Evolutionary conservation across 1,140 invertebrate species (phyloP).

Genomic region (Tetragnatha versicolor): DNA sequence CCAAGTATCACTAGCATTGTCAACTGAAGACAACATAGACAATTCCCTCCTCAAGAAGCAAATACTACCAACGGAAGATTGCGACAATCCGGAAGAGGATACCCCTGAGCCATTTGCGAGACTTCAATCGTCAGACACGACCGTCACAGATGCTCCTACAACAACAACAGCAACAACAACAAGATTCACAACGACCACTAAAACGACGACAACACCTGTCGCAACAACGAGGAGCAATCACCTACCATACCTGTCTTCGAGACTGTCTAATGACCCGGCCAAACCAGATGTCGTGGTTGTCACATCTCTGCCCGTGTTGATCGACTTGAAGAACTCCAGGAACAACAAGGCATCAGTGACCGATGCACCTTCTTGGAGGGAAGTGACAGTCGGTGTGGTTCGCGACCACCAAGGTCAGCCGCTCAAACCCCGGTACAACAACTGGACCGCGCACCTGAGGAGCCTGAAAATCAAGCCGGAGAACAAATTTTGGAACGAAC

Average conservation of each 20-base stretch:
- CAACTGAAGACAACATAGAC: conserved; percentile 49
- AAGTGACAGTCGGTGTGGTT: conserved; percentile 48
- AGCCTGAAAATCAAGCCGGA: conserved; percentile 14
- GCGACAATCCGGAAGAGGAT: conserved; percentile 18
- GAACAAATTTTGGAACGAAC: conserved; percentile 43
- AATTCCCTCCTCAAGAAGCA: conserved; percentile 37
- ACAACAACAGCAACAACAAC: conserved; percentile 5
- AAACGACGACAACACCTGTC: conserved; percentile 6
- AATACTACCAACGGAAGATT: conserved; percentile 40
- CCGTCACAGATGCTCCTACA: neutral
- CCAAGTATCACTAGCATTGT: conserved; percentile 47
- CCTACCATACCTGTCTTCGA: conserved; percentile 25
- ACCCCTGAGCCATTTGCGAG: conserved; percentile 1
- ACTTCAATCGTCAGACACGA: conserved; percentile 4
- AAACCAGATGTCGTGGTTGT: conserved; percentile 40
- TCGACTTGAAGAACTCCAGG: conserved; percentile 20
- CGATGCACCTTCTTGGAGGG: conserved; percentile 32
- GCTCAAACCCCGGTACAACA: conserved; percentile 48
- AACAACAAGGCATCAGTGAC: conserved; percentile 18
- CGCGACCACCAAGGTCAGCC: conserved; percentile 46
- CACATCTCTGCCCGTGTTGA: conserved; percentile 39
- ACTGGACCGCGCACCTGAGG: conserved; percentile 51
- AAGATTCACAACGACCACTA: neutral
- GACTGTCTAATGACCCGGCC: neutral
- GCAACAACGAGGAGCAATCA: neutral